Base-by-base conservation (phyloP, 64 coral and sea anemone genomes). In the Stylophora pistillata region DNA sequence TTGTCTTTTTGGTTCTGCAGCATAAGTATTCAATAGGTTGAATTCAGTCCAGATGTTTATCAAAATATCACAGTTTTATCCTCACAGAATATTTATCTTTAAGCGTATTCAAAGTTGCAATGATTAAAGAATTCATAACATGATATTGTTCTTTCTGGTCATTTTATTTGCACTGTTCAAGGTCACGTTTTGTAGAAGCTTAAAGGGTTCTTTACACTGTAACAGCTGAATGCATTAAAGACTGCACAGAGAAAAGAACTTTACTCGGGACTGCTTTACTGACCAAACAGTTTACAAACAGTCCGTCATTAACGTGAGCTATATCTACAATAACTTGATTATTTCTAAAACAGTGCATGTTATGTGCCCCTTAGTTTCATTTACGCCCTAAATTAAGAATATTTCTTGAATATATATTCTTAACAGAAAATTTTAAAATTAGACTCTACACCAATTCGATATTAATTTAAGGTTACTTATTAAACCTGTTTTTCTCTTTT, bases 171-270 rank as follows among this genome's bases (percentile, higher is more conserved):
- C 58, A 53, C 21, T 27, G 80, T 70, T 69, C 23, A 37, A 34
- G 80, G 23, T 13, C 26, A 32, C 23, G 37, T 7, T 69, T 27
- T 27, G 62, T 26, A 53, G 79, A 69, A 26, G 62, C 80, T 84
- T 61, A 69, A 52, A 84, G 41, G 53, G 10, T 69, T 65, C 33
- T 31, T 53, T 60, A 58, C 20, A 14, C 80, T 84, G 80, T 27
- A 53, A 70, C 80, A 84, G 79, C 52, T 90, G 89, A 90, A 90
- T 74, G 78, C 72, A 82, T 82, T 74, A 9, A 84, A 90, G 78
- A 90, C 89, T 61, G 72, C 23, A 82, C 70, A 90, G 65, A 28
- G 37, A 68, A 47, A 47, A 71, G 80, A 28, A 61, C 23, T 13
- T 47, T 52, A 17, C 18, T 74, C 69, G 55, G 83, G 76, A 90